Base-by-base conservation (phyloP, 2,113 vertebrate genomes). In the Microtus ochrogaster region DNA sequence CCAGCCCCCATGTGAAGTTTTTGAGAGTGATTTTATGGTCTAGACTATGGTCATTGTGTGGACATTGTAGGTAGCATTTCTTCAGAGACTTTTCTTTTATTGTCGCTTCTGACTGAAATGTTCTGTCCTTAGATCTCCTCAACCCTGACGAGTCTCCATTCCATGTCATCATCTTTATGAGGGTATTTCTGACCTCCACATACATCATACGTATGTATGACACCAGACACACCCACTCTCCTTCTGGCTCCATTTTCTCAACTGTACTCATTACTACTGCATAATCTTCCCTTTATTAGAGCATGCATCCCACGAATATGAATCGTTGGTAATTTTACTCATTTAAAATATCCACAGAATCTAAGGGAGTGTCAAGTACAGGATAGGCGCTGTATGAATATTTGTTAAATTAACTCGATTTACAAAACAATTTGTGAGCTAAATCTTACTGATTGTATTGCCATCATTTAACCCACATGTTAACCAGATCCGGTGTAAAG, bases 401-500 rank as follows among this genome's bases (percentile, higher is more conserved):
- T 55, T 78, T 84, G 6, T 41, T 73, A 44, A 76, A 83, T 63
- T 0, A 74, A 94, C 90, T 92, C 92, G 6, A 70, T 47, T 84
- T 85, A 88, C 58, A 49, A 68, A 83, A 52, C 36, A 55, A 2
- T 28, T 30, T 68, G 6, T 91, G 33, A 82, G n/a, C 70, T 66
- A 61, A 30, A 61, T 22, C 36, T 24, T 22, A 24, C 11, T 91
- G 5, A 85, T 77, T 81, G 39, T 70, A 47, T 78, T 78, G 58
- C 28, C 19, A 49, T 41, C 21, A 78, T 92, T 95, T 94, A 88
- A 92, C 77, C 88, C 78, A 28, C 73, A 84, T 11, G 61, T 79
- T 77, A 65, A 41, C 8, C 58, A 92, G 41, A 21, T 79, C 66
- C 82, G 89, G 55, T 81, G 28, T 82, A 77, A 90, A 91, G 63